phyloP scores from a whole-genome alignment of 1,140 invertebrate species.

The Panagrolaimus sp. region DNA sequence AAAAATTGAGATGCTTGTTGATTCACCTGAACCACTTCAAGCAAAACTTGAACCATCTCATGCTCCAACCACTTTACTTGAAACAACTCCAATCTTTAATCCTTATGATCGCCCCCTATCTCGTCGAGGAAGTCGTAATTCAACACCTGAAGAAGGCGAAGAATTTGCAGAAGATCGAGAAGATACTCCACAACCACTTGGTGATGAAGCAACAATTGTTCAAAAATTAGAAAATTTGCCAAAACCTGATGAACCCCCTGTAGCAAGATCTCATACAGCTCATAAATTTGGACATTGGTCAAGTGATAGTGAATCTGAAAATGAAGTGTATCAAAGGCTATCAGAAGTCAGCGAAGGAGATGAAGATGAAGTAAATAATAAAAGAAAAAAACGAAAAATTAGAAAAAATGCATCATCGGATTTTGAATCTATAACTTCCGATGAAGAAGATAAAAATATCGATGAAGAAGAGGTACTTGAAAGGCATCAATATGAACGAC shows the following conservation, averaged over 20 bases:
- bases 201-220: conserved; percentile 27
- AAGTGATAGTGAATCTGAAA: conserved; percentile 31
- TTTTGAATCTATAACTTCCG: conserved; percentile 18
- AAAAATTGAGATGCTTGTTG: not conserved
- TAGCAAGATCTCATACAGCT: not conserved
- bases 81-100: conserved; percentile 6
- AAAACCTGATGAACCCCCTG: not conserved
- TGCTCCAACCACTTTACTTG: conserved; percentile 12
- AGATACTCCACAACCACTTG: conserved; percentile 39
- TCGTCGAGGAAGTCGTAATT: conserved; percentile 39
- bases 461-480: conserved; percentile 29
- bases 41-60: not conserved
- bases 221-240: conserved; percentile 15
- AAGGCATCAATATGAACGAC: conserved; percentile 39
- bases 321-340: conserved; percentile 23
- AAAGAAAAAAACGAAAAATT: conserved; percentile 5
- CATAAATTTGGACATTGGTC: conserved; percentile 20
- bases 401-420: not conserved
- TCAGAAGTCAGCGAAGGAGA: conserved; percentile 26
- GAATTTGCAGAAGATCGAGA: conserved; percentile 32
- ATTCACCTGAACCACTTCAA: too few relatives aligned
- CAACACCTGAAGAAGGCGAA: conserved; percentile 37
- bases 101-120: conserved; percentile 41
- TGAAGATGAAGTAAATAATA: not conserved
- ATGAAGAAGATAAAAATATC: conserved; percentile 12